Evolutionary conservation across 2,113 vertebrate genomes (phyloP).

Genomic region (Pantherophis guttatus): DNA sequence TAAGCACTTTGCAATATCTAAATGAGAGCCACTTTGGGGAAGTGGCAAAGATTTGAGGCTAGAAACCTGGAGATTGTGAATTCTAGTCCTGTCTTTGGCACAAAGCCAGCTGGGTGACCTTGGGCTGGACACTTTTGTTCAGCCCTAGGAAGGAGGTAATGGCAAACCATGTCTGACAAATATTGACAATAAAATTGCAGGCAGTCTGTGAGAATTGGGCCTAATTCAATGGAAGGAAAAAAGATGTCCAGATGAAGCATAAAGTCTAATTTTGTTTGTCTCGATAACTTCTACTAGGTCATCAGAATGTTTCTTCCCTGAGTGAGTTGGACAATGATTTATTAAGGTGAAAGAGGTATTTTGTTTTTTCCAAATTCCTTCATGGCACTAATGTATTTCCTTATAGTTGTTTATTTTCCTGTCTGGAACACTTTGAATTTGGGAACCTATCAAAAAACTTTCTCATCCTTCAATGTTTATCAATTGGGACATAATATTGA

Average conservation of each 20-base stretch:
- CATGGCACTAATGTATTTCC: conserved; percentile 42
- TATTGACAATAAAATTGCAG: background rate
- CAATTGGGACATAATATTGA: conserved; percentile 2
- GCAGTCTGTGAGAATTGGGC: background rate
- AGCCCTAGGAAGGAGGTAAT: background rate
- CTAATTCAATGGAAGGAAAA: background rate
- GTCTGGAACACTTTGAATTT: background rate
- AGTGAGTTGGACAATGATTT: conserved; percentile 73
- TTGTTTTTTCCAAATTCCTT: conserved; percentile 50
- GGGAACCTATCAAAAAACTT: background rate
- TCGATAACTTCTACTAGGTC: conserved; percentile 69
- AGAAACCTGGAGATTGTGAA: background rate
- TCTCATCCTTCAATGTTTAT: background rate
- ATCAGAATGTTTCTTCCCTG: conserved; percentile 71
- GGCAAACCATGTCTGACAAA: background rate
- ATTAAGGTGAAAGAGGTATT: conserved; percentile 71
- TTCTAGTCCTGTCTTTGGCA: background rate
- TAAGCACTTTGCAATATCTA: conserved; percentile 67
- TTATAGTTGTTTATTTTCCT: conserved; percentile 37
- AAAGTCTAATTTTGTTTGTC: conserved; percentile 74
- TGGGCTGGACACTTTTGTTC: background rate
- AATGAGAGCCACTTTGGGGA: background rate
- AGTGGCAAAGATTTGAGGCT: background rate
- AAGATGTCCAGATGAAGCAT: conserved; percentile 67
- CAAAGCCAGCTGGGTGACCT: background rate